Conservation (phyloP, 2,797 vertebrate species). For the Darevskia mixta region DNA sequence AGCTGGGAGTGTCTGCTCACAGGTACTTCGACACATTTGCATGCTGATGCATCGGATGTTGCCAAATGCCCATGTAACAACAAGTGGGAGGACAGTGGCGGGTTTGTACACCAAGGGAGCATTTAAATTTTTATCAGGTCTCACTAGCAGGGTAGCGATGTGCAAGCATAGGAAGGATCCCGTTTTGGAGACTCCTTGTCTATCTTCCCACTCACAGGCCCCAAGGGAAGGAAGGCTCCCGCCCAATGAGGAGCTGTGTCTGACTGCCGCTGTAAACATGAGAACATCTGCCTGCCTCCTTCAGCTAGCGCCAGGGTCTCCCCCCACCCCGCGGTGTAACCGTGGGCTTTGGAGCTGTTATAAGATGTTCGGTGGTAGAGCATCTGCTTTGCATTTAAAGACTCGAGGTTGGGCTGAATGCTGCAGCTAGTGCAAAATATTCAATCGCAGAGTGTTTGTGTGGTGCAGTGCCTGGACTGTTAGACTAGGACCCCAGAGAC, state of each 20-base stretch:
- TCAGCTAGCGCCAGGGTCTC: not conserved
- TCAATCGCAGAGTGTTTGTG: too few species aligned
- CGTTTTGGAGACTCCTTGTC: constrained; percentile 12
- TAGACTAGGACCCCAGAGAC: too few species aligned
- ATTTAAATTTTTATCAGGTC: constrained; percentile 71
- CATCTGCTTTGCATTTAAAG: too few species aligned
- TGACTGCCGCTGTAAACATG: accelerated
- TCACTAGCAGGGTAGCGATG: constrained; percentile 46
- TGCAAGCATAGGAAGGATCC: constrained; percentile 55
- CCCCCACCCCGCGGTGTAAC: not conserved
- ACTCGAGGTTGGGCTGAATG: too few species aligned
- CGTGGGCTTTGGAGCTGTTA: not conserved
- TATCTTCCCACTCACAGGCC: constrained; percentile 22
- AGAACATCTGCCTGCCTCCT: constrained; percentile 32
- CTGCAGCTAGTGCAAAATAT: too few species aligned
- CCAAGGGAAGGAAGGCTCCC: constrained; percentile 33
- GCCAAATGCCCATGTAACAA: constrained; percentile 63
- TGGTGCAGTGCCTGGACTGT: too few species aligned
- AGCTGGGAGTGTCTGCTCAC: constrained; percentile 36
- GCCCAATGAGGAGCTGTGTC: constrained; percentile 11
- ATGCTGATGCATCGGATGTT: constrained; percentile 34
- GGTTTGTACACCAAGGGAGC: constrained; percentile 57
- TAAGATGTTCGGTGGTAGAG: not conserved
- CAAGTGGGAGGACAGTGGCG: constrained; percentile 55
- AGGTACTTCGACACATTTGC: constrained; percentile 56